These are phyloP conservation scores for Megalops atlanticus DNA, from an alignment of 2,113 vertebrate genomes.

Conservation along the genomic window DNA sequence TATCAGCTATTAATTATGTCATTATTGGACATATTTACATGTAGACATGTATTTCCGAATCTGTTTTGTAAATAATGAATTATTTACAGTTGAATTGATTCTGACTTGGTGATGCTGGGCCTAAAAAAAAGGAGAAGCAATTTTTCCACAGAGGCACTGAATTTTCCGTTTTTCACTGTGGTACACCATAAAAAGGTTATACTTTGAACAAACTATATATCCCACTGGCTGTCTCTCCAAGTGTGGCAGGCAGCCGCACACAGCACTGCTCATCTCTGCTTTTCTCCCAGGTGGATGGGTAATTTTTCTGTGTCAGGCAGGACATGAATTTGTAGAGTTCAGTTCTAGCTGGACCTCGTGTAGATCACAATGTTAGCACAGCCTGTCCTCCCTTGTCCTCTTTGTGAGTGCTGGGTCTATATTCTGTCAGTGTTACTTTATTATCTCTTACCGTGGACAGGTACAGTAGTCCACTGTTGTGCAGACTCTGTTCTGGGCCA, in stretches of 20 bases:
- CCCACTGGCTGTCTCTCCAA: background rate
- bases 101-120: no score
- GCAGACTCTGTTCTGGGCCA: background rate
- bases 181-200: no score
- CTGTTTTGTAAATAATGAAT: no score
- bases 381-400: background rate
- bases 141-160: no score
- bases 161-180: no score
- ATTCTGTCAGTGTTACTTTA: conserved; percentile 4
- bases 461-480: background rate
- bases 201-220: background rate
- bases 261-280: background rate
- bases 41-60: no score
- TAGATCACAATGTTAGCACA: conserved; percentile 4
- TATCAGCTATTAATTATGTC: no score
- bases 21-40: no score
- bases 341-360: background rate
- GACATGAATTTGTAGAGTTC: background rate
- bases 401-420: background rate
- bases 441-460: background rate
- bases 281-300: background rate
- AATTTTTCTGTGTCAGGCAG: background rate
- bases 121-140: no score
- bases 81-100: no score
- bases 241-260: background rate